Base-by-base conservation (phyloP, 2,888 invertebrate genomes). In the Matsumyia berberina region DNA sequence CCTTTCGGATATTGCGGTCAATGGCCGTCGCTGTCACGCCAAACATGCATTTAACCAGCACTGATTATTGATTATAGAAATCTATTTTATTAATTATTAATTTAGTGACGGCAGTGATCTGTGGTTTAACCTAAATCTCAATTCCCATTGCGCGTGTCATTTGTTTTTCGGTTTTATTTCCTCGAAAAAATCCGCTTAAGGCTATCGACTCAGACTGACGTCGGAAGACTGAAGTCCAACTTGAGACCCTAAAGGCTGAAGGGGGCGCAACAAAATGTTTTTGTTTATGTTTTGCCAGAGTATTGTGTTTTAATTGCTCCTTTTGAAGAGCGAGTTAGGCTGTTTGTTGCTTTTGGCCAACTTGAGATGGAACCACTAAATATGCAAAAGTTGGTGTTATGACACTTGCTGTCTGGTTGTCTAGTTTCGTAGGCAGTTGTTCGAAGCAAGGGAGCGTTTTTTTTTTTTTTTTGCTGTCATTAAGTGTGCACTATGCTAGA, bases 1-100 rank as follows among this genome's bases (percentile, higher is more conserved):
- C n/a, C 46, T 69, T 69, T 70, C 24, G 4, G n/a, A 17, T 67
- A 53, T 15, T 33, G 46, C 46, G 58, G 58, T 70, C 58, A 58
- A 46, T 46, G 70, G 57, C 58, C 70, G 29, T 37, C 15, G 37
- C 12, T 35, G 33, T 35, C 17, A 9, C 19, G 37, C n/a, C n/a
- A 33, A 42, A 67, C 53, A 8, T 29, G 15, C 1, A 17, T 11
- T 6, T n/a, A 35, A 51, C 39, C 29, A 7, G 37, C 12, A 29
- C 24, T 66, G 35, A 53, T 67, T 67, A 53, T 7, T 67, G 31
- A 39, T 67, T 67, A 53, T 53, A 24, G 8, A 33, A 44, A 44
- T 5, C 0, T 17, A 17, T n/a, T n/a, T n/a, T n/a, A n/a, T n/a
- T n/a, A n/a, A n/a, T n/a, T 60, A 17, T 44, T 60, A 44, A 11